These are phyloP conservation scores for Bombus ignitus DNA, from an alignment of 1,140 invertebrate species.

Conservation along the genomic window DNA sequence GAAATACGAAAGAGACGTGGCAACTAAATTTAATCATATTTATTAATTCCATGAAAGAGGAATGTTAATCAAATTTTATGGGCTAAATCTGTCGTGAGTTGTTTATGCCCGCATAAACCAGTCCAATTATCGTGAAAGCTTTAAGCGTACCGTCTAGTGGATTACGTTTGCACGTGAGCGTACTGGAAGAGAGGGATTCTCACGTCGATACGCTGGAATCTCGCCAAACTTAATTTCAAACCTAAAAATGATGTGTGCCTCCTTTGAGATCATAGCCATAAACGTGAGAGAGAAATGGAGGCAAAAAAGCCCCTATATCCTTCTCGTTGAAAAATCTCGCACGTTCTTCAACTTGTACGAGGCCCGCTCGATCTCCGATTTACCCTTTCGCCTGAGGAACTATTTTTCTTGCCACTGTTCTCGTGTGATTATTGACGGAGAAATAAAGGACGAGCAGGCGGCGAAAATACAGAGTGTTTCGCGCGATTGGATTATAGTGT, in stretches of 20 bases:
- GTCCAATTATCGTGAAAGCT: slow-evolving; percentile 57
- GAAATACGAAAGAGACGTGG: neutral
- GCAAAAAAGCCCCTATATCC: neutral
- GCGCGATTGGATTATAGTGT: neutral
- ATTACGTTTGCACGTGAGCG: slow-evolving; percentile 44
- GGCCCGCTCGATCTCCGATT: slow-evolving; percentile 4
- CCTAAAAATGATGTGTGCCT: slow-evolving; percentile 41
- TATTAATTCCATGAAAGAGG: slow-evolving; percentile 28
- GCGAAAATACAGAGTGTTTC: neutral
- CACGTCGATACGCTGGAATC: slow-evolving; percentile 52
- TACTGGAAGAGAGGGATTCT: slow-evolving; percentile 8
- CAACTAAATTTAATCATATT: slow-evolving; percentile 31
- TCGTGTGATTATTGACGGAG: neutral
- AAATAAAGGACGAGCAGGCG: neutral
- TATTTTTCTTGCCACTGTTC: neutral
- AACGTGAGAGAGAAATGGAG: neutral
- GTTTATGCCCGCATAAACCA: slow-evolving; percentile 52
- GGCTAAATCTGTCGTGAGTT: slow-evolving; percentile 53
- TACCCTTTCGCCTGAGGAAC: neutral
- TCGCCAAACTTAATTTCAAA: slow-evolving; percentile 52
- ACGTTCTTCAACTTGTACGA: slow-evolving; percentile 3
- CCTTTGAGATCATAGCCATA: slow-evolving; percentile 1
- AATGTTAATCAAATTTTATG: slow-evolving; percentile 60
- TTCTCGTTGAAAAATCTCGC: slow-evolving; percentile 10
- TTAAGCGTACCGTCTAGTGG: slow-evolving; percentile 24